These are phyloP conservation scores for Scolopax bukidnonensis DNA, from an alignment of 2,797 vertebrate species.

Conservation along the genomic window DNA sequence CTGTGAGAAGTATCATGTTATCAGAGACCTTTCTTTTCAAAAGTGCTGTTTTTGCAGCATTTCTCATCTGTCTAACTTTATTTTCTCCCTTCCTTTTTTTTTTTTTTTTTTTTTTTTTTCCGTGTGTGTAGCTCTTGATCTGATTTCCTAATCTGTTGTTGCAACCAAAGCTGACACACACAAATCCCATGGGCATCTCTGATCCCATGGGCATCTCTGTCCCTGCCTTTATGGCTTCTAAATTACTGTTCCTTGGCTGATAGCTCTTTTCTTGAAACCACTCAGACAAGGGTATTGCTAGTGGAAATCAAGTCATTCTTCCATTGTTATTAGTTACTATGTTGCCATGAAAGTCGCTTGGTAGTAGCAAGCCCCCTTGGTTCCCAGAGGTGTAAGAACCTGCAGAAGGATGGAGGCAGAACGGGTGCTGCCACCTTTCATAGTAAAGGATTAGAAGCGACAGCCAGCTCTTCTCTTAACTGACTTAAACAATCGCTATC, in stretches of 20 bases:
- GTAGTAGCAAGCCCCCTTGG: not conserved
- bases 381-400: not conserved
- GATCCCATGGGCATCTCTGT: not conserved
- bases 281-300: not conserved
- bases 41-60: not conserved
- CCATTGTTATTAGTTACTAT: not conserved
- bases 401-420: not conserved
- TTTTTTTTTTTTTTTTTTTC: not conserved
- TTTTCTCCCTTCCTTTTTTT: not conserved
- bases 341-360: not conserved
- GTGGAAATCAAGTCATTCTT: conserved; percentile 16
- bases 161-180: not conserved
- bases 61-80: not conserved
- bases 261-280: not conserved
- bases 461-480: not conserved
- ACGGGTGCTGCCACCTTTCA: not conserved
- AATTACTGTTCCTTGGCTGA: not conserved
- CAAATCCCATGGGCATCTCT: not conserved
- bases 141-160: conserved; percentile 7
- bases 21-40: not conserved
- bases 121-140: not conserved
- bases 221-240: not conserved
- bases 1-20: not conserved
- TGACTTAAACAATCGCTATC: not conserved
- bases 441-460: conserved; percentile 19